These are phyloP conservation scores for Leptinotarsa undecemlineata DNA, from an alignment of 1,140 invertebrate genomes.

Conservation along the genomic window DNA sequence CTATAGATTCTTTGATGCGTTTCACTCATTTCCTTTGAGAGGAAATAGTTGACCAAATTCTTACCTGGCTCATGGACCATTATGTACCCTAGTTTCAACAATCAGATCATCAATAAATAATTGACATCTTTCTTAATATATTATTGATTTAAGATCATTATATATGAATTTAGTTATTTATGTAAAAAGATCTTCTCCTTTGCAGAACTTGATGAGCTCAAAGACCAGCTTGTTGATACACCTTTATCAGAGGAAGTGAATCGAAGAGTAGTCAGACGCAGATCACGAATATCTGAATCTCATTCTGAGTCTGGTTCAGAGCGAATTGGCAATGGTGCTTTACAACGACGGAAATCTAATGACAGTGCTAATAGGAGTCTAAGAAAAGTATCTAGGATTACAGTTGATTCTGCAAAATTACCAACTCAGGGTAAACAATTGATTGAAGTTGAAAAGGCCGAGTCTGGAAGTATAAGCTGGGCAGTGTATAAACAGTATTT, in stretches of 20 bases:
- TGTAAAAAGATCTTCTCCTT: slow-evolving; percentile 6
- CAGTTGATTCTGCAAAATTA: slow-evolving; percentile 56
- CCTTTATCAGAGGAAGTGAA: slow-evolving; percentile 68
- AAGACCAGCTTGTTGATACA: slow-evolving; percentile 71
- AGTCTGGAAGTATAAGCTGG: slow-evolving; percentile 90
- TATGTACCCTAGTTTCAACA: too few relatives aligned
- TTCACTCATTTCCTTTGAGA: too few relatives aligned
- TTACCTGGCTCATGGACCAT: too few relatives aligned
- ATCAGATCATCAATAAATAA: too few relatives aligned
- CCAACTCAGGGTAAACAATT: slow-evolving; percentile 66
- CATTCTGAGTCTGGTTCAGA: slow-evolving; percentile 61
- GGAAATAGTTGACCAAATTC: too few relatives aligned
- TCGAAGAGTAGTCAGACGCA: slow-evolving; percentile 64
- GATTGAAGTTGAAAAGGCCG: slow-evolving; percentile 85
- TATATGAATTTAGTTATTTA: too few relatives aligned
- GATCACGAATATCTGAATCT: slow-evolving; percentile 64
- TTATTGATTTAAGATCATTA: too few relatives aligned
- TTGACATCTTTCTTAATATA: too few relatives aligned
- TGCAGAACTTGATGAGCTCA: slow-evolving; percentile 74
- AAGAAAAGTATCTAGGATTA: slow-evolving; percentile 41
- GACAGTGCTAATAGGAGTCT: slow-evolving; percentile 44
- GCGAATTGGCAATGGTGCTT: slow-evolving; percentile 38
- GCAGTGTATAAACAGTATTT: slow-evolving; percentile 89
- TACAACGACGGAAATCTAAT: slow-evolving; percentile 44
- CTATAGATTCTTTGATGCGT: too few relatives aligned